A percentile compares a stretch with the other conserved stretches of the same genome.
phyloP scores from a whole-genome alignment of 2,888 invertebrate species.

The Spodoptera picta region DNA sequence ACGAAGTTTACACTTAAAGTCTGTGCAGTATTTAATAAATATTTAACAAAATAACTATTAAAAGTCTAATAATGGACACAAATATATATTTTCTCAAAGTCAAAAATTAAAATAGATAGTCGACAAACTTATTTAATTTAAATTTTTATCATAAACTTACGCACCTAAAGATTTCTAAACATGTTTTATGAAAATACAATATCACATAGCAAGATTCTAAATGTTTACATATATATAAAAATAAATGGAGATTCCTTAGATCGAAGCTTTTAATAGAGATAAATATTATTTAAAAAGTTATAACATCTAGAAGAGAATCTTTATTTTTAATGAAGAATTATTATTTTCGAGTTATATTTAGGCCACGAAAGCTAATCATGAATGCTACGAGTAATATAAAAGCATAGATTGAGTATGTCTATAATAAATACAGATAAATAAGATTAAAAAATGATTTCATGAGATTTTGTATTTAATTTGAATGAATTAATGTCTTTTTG shows the following conservation, averaged over 20 bases:
- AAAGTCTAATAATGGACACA: conserved; percentile 15
- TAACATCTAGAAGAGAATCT: conserved; percentile 49
- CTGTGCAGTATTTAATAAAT: conserved; percentile 35
- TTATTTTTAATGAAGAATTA: conserved; percentile 18
- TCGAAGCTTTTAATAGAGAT: conserved; percentile 44
- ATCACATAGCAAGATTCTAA: conserved; percentile 58
- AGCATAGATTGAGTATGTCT: too few species aligned
- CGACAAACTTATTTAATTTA: conserved; percentile 21
- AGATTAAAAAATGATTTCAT: too few species aligned
- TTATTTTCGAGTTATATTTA: neutral
- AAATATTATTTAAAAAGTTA: conserved; percentile 31
- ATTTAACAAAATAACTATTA: conserved; percentile 41
- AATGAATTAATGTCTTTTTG: too few species aligned
- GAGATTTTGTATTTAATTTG: too few species aligned
- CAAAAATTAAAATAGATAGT: conserved; percentile 40
- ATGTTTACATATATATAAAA: conserved; percentile 58
- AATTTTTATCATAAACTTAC: conserved; percentile 24
- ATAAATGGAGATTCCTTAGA: conserved; percentile 59
- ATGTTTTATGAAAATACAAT: conserved; percentile 48
- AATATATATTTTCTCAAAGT: conserved; percentile 21
- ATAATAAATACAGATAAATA: too few species aligned
- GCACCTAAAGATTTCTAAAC: conserved; percentile 36
- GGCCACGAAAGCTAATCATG: too few species aligned
- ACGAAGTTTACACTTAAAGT: conserved; percentile 27
- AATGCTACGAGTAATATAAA: too few species aligned